Evolutionary conservation across 1,140 invertebrate species (phyloP).

Genomic region (Trichonephila inaurata): DNA sequence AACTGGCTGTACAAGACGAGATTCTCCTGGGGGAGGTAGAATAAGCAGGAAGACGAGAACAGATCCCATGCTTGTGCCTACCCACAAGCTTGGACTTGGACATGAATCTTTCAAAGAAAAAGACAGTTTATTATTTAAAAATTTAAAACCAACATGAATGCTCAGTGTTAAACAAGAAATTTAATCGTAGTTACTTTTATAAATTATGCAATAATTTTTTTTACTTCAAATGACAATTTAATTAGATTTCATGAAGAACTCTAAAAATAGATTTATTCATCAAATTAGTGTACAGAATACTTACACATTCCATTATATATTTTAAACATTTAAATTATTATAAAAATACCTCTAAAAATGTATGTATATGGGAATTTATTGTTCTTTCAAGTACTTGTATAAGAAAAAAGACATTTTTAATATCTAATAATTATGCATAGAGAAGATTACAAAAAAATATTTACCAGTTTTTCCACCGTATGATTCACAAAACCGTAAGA

Average conservation of each 20-base stretch:
- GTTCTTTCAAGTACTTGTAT: neutral
- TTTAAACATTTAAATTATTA: no score
- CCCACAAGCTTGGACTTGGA: slow-evolving; percentile 90
- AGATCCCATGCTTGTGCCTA: slow-evolving; percentile 96
- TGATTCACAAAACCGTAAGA: slow-evolving; percentile 96
- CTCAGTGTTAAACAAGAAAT: no score
- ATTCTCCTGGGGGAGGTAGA: slow-evolving; percentile 89
- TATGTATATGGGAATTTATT: neutral
- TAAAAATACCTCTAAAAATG: no score
- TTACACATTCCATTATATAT: no score
- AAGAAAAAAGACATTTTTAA: neutral
- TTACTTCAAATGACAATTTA: no score
- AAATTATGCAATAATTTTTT: neutral
- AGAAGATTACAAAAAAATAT: neutral
- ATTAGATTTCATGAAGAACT: no score
- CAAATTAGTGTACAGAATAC: no score
- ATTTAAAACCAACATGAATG: neutral
- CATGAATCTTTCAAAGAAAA: slow-evolving; percentile 47
- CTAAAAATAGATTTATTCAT: no score
- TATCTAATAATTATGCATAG: neutral
- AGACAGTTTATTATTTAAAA: neutral
- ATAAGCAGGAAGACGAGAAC: slow-evolving; percentile 94
- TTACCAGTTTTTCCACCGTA: slow-evolving; percentile 93
- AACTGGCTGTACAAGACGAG: slow-evolving; percentile 91
- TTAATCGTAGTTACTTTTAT: no score